Evolutionary conservation across 2,888 invertebrate genomes (phyloP).

Genomic region (Baronia brevicornis): DNA sequence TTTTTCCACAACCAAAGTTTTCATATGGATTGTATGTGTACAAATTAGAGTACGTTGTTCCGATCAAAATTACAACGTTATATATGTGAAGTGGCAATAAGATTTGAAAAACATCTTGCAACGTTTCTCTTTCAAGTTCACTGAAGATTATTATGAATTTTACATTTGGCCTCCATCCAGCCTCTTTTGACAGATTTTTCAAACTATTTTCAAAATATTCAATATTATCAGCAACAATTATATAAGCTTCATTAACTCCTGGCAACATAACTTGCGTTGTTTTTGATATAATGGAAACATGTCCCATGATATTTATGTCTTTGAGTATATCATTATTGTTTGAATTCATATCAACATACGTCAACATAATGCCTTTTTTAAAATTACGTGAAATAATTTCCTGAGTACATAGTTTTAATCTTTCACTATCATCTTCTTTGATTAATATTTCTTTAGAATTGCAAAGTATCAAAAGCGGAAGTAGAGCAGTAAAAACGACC

Average conservation of each 20-base stretch:
- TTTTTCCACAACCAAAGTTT: slow-evolving; percentile 45
- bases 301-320: slow-evolving; percentile 2
- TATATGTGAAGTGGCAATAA: slow-evolving; percentile 30
- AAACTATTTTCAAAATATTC: slow-evolving; percentile 1
- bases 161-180: slow-evolving; percentile 9
- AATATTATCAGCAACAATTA: slow-evolving; percentile 2
- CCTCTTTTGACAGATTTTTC: slow-evolving; percentile 5
- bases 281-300: slow-evolving; percentile 3
- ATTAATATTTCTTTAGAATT: no score
- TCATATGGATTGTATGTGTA: slow-evolving; percentile 48
- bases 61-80: slow-evolving; percentile 34
- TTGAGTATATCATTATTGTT: slow-evolving; percentile 6
- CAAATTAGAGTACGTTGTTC: slow-evolving; percentile 27
- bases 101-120: slow-evolving; percentile 29
- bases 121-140: slow-evolving; percentile 1
- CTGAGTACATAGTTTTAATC: neutral
- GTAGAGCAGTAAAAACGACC: no score
- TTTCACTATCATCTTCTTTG: no score
- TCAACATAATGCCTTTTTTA: slow-evolving; percentile 2
- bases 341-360: slow-evolving; percentile 7
- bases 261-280: neutral
- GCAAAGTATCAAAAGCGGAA: no score
- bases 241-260: slow-evolving; percentile 8
- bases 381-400: slow-evolving; percentile 4
- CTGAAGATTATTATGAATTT: slow-evolving; percentile 8